Evolutionary conservation across 2,888 invertebrate species (phyloP), one percentile per base, ranked within the genome.

Genomic region (Anarsia innoxiella): DNA sequence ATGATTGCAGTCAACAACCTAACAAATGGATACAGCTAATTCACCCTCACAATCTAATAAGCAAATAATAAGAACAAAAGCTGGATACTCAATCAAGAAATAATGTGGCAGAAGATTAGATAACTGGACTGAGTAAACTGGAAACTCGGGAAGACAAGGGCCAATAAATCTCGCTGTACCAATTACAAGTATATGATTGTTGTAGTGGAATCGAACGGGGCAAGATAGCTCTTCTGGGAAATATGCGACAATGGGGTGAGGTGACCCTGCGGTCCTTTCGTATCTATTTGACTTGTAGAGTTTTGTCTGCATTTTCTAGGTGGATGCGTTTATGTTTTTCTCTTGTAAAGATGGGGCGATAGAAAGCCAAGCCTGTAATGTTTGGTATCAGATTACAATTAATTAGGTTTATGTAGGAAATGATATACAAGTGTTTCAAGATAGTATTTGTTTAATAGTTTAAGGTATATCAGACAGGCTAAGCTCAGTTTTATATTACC

Each of bases 131-230:
- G 57, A 59, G 61, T 60, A 63, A 70, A 76, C 57, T 66, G 61
- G 60, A 63, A 70, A 76, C 57, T 66, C 59, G 52, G 50, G 49
- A 58, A 61, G 75, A 74, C 70, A 67, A 54, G 53, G 49, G 51
- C 51, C 66, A 66, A 76, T 80, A 79, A 77, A 79, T 80, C 77
- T 79, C 66, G 64, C 60, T 46, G 56, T 67, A 59, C 65, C 75
- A 78, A 79, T 79, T 78, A 77, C 66, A 64, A 59, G 59, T 60
- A 60, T 73, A 76, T 78, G 76, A 78, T 77, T 67, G 68, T 49
- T 47, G 51, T 46, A 46, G 53, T 53, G 8, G 27, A 32, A 40
- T 37, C 37, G 41, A 32, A 31, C 39, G 36, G n/a, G 43, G 40
- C 64, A 68, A n/a, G n/a, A 79, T 76, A 60, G 71, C 59, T 44